Base-by-base conservation (phyloP, 1,140 invertebrate genomes). In the Geopemphigus sp. region DNA sequence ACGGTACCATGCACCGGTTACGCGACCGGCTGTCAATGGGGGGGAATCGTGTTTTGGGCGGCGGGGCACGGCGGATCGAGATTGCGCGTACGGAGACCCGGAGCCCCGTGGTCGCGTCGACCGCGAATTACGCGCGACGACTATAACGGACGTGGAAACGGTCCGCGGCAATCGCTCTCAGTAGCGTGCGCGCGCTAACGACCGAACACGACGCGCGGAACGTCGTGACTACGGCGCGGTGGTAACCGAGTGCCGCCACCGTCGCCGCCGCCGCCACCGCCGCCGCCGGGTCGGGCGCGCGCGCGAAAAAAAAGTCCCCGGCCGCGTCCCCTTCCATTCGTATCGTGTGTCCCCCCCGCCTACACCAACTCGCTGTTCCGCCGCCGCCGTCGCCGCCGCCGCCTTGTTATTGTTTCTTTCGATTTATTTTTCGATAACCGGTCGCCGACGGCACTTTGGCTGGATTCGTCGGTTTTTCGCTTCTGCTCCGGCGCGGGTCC, bases 241-340 rank as follows among this genome's bases (percentile, higher is more conserved):
- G n/a, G 15, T 19, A n/a, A 66, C 39, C 64, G 63, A 12, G 12
- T 12, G 64, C 19, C 64, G 64, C 15, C 19, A 47, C 64, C 47
- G 29, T 26, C 32, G 64, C 32, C n/a, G 64, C n/a, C 8, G 59
- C 57, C 57, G 57, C 61, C n/a, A 15, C 17, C 61, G 64, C 19
- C 64, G 64, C 19, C 39, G 64, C 6, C 39, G 29, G 61, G 64
- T 22, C n/a, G 64, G 39, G 63, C 39, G 64, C 64, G 64, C 64
- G 64, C 64, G 39, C 32, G n/a, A 66, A 66, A n/a, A n/a, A n/a
- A n/a, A 66, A 66, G 64, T 66, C 63, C 45, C 64, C 64, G 64
- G 5, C 29, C 26, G 26, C 19, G 61, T 64, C 61, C 61, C 61
- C 29, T 29, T n/a, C n/a, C n/a, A n/a, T n/a, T n/a, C n/a, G n/a